These are phyloP conservation scores for Darevskia nairensis DNA, from an alignment of 2,797 vertebrate genomes.

Conservation along the genomic window DNA sequence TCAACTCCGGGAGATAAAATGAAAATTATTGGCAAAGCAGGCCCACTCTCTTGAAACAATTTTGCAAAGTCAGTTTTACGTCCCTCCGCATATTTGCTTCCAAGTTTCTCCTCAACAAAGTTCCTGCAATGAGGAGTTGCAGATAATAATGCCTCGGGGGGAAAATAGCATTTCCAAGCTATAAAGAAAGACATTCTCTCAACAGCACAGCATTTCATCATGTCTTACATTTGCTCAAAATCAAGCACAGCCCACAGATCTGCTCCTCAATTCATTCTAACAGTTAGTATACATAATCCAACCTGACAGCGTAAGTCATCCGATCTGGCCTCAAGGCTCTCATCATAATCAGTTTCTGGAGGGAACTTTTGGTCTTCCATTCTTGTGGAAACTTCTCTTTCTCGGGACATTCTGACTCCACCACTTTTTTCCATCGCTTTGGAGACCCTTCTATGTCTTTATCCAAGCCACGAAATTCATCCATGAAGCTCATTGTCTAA, in stretches of 20 bases:
- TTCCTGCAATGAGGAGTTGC: constrained; percentile 74
- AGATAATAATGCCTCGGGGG: constrained; percentile 20
- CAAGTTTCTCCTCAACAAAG: constrained; percentile 85
- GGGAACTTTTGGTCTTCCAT: constrained; percentile 81
- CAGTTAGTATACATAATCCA: constrained; percentile 31
- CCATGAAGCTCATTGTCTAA: constrained; percentile 82
- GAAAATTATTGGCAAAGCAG: constrained; percentile 77
- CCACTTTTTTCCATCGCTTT: constrained; percentile 82
- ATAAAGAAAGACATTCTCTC: constrained; percentile 20
- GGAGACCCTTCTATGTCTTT: constrained; percentile 83
- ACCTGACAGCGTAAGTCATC: constrained; percentile 85
- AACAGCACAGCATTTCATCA: constrained; percentile 48
- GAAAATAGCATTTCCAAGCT: constrained; percentile 34
- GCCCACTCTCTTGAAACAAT: constrained; percentile 81
- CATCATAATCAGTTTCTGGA: constrained; percentile 84
- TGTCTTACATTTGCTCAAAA: constrained; percentile 40
- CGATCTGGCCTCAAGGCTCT: constrained; percentile 80
- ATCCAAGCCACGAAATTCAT: constrained; percentile 81
- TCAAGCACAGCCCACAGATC: constrained; percentile 42
- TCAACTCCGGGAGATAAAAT: constrained; percentile 81
- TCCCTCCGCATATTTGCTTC: constrained; percentile 80
- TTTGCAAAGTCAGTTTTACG: constrained; percentile 83
- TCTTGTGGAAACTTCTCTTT: constrained; percentile 84
- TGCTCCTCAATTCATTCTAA: constrained; percentile 40
- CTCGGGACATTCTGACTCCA: constrained; percentile 82